Evolutionary conservation across 2,113 vertebrate species (phyloP), one percentile per base, ranked within the genome.

Genomic region (Vicugna pacos): DNA sequence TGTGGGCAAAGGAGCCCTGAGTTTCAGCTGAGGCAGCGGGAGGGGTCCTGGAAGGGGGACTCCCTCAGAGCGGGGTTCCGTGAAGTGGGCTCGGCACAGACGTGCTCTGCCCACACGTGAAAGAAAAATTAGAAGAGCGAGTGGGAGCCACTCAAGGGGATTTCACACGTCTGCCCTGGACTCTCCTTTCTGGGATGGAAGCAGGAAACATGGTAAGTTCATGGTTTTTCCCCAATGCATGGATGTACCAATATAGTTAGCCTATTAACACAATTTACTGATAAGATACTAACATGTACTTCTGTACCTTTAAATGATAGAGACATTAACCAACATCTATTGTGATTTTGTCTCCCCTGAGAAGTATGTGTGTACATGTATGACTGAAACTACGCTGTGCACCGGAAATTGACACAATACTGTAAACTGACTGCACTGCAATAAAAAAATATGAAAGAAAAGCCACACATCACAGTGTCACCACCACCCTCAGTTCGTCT

Each of bases 21-120:
- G 56, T 50, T 83, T 60, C 60, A 12, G n/a, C 3, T 5, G 28
- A 16, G 30, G 17, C 5, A 6, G 1, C 8, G 28, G 60, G 15
- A 22, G n/a, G 16, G 5, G n/a, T 11, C 6, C 1, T 13, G 4
- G 2, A 30, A 13, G 19, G 58, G 17, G 6, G 11, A 10, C 17
- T 3, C 11, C 19, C 5, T 14, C 1, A 42, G n/a, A 56, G 14
- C 19, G 24, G 2, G 1, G 0, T 42, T 7, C 28, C 14, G 52
- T 69, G 20, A 62, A n/a, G 42, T 20, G 5, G 8, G 5, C 9
- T 14, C 26, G 9, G 26, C 5, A 8, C 56, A 58, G 50, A 24
- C 2, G 5, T 30, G 7, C 13, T 22, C 9, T 6, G 20, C 5
- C 56, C 22, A 11, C 4, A 0, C 13, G 4, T 0, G 16, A 16